Evolutionary conservation across 2,888 invertebrate genomes (phyloP), one percentile per base, ranked within the genome.

Genomic region (Eristalinus sepulchralis): DNA sequence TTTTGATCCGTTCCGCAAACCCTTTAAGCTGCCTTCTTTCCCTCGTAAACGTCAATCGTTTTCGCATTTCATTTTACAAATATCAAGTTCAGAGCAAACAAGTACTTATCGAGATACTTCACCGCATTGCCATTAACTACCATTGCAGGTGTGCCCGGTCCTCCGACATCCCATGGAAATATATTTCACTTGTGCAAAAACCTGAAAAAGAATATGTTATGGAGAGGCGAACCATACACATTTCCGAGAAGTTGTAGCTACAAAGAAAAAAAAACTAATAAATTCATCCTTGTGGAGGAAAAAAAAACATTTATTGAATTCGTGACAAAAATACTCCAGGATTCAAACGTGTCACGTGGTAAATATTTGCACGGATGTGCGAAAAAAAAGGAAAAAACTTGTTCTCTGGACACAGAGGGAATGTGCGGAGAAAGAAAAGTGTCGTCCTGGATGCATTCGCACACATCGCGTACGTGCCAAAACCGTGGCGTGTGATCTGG

Each of bases 301-400:
- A 78, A 81, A 68, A 81, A 76, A 36, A 59, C 76, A 73, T 78
- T 82, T 86, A 86, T 86, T 86, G 86, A 86, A 86, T 82, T 79
- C 86, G 86, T 86, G 86, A 86, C 86, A 82, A 86, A 86, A 86
- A 86, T 86, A 86, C 78, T 82, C 82, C 60, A 34, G 76, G 59
- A 81, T 70, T 77, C 72, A 68, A 82, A 86, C 78, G 86, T 86
- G 86, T 82, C 86, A 82, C 82, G 73, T 86, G 78, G 86, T 78
- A 86, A 86, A 86, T 77, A 86, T 86, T 86, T 82, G 81, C 81
- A 34, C 31, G 57, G 36, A 79, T 71, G 68, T 63, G 71, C 53
- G 71, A 59, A 75, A 31, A 53, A 53, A 53, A 17, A n/a, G n/a
- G n/a, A 53, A 39, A 39, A 8, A 24, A 24, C 34, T 17, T 20